Base-by-base conservation (phyloP, 2,797 vertebrate genomes). In the Periophthalmus magnuspinnatus region DNA sequence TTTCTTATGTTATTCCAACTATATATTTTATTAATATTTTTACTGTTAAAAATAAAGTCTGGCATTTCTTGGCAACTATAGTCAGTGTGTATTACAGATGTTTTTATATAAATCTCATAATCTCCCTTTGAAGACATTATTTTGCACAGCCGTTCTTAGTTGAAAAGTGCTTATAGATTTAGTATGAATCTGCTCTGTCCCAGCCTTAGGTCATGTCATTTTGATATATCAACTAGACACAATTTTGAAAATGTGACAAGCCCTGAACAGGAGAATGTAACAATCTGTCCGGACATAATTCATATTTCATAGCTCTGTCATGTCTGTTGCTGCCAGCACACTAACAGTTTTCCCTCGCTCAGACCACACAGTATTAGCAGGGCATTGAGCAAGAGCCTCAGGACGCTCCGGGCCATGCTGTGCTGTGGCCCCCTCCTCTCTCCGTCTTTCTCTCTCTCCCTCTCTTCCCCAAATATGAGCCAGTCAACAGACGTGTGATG, bases 401-500 rank as follows among this genome's bases (percentile, higher is more conserved):
- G 78, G 63, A 80, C 61, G 75, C 60, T 70, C 45, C 32, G 19
- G 69, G 72, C 66, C 14, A 16, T 57, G 67, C 64, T 54, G 64
- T 54, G 24, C 47, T 66, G 19, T 52, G 64, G 47, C 8, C 64
- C 48, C 47, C 41, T 28, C 28, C 48, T 14, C 58, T n/a, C 38
- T 45, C n/a, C 21, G 36, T 45, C 56, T 57, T n/a, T 61, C n/a
- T 61, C 9, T 61, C 9, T 61, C 6, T 7, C 32, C 19, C 50
- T 60, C 67, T 24, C 45, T 34, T 56, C 47, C 52, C 2, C 45
- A 66, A 76, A 78, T 47, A 70, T 67, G 66, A 76, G 74, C 67
- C 69, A 72, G 76, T 74, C 78, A 75, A 58, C 69, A 81, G 84
- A 80, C 58, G 60, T 83, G 84, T 73, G 74, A 89, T 78, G 71